Evolutionary conservation across 2,797 vertebrate species (phyloP), one percentile per base, ranked within the genome.

Genomic region (Calcarius lapponicus): DNA sequence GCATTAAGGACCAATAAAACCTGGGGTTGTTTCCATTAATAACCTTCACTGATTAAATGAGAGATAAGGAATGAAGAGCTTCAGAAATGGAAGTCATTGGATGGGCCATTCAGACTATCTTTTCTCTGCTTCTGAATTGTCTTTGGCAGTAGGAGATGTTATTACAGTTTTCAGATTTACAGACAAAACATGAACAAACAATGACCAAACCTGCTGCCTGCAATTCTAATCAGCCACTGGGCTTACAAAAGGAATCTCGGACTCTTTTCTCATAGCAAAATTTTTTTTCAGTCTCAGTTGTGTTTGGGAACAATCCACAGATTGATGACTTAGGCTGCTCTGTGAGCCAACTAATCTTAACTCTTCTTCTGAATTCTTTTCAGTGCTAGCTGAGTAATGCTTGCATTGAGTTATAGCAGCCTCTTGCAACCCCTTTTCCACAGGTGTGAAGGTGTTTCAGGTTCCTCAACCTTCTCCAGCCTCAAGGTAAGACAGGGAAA

Each of bases 101-200:
- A 73, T 26, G 80, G 43, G 25, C 67, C 51, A 48, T 65, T 79
- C 54, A 73, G 47, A 73, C 56, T 78, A 8, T 67, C 42, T 80
- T 78, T 80, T 88, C 45, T 61, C 72, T 81, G 11, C 51, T 62
- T 81, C 76, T 82, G 53, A 81, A 54, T 62, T 65, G 81, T 83
- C 75, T 73, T 47, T 65, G 54, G 43, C n/a, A 92, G 31, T 51
- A 69, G 43, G 54, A 80, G 83, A 91, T 72, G 31, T 75, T 94
- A 67, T 62, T 92, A 29, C 38, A 83, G 32, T 78, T 86, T 95
- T 88, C 88, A 92, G 54, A 70, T 90, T 86, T 95, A 58, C 51
- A 75, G 93, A 86, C 58, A 91, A 94, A 94, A 76, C 32, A 47
- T 18, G 74, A 86, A 16, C 58, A 88, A 92, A 86, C 43, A 80